phyloP scores from a whole-genome alignment of 2,113 vertebrate species.

The Neogale vison region DNA sequence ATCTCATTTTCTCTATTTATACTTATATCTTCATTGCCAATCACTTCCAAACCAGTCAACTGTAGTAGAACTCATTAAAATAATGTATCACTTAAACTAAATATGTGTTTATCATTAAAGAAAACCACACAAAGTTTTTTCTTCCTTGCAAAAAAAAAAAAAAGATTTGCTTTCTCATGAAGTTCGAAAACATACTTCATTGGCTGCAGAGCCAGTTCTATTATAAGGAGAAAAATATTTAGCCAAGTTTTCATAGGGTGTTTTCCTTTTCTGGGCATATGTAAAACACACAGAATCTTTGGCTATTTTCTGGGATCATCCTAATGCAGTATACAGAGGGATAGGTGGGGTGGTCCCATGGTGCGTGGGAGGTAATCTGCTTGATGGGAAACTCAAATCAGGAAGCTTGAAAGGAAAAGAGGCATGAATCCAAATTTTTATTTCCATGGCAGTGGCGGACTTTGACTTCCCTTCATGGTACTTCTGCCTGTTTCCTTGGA shows the following conservation, averaged over 20 bases:
- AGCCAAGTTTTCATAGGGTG: neutral
- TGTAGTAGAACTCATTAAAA: slow-evolving; percentile 45
- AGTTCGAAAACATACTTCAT: neutral
- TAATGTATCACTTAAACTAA: neutral
- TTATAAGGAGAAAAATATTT: neutral
- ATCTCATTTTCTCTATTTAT: slow-evolving; percentile 15
- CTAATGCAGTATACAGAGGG: neutral
- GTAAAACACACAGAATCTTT: neutral
- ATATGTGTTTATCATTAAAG: neutral
- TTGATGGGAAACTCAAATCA: slow-evolving; percentile 3
- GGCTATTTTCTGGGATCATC: neutral
- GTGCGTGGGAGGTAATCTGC: neutral
- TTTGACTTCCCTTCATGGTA: neutral
- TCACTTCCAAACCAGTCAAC: slow-evolving; percentile 16
- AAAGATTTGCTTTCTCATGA: neutral
- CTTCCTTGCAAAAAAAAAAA: neutral
- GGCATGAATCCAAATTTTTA: neutral
- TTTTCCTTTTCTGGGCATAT: neutral
- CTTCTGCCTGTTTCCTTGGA: neutral
- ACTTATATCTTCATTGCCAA: neutral
- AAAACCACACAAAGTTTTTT: neutral
- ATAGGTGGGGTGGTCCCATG: neutral
- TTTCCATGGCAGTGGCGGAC: neutral
- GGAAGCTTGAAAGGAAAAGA: neutral
- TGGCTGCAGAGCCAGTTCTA: neutral